These are phyloP conservation scores for Tympanuchus pallidicinctus DNA, from an alignment of 2,113 vertebrate species.

Conservation along the genomic window DNA sequence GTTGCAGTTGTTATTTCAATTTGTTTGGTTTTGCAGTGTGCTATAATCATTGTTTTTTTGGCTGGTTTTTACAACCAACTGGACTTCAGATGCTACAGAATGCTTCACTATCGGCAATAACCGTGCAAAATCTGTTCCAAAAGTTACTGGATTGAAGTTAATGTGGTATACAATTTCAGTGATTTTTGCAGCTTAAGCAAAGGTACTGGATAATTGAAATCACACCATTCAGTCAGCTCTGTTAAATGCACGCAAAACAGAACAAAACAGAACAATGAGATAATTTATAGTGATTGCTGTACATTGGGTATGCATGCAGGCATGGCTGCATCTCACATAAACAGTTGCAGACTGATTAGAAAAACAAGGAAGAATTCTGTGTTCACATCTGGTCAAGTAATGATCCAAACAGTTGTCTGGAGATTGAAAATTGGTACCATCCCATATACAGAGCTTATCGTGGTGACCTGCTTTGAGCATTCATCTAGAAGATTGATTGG, in stretches of 20 bases:
- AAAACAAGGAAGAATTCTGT: neutral
- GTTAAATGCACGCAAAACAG: neutral
- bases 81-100: neutral
- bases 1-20: neutral
- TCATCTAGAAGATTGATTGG: neutral
- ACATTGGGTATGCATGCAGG: neutral
- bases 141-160: neutral
- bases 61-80: neutral
- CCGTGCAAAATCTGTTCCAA: neutral
- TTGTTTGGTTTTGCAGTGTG: neutral
- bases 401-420: neutral
- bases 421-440: neutral
- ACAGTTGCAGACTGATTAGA: neutral
- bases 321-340: neutral
- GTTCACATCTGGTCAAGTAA: neutral
- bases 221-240: neutral
- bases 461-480: neutral
- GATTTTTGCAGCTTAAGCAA: neutral
- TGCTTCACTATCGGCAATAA: neutral
- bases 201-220: neutral
- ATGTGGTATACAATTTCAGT: neutral
- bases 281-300: neutral
- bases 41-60: neutral
- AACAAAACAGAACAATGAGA: neutral
- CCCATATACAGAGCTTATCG: neutral